phyloP scores from a whole-genome alignment of 2,797 vertebrate species.

The Echiichthys vipera region DNA sequence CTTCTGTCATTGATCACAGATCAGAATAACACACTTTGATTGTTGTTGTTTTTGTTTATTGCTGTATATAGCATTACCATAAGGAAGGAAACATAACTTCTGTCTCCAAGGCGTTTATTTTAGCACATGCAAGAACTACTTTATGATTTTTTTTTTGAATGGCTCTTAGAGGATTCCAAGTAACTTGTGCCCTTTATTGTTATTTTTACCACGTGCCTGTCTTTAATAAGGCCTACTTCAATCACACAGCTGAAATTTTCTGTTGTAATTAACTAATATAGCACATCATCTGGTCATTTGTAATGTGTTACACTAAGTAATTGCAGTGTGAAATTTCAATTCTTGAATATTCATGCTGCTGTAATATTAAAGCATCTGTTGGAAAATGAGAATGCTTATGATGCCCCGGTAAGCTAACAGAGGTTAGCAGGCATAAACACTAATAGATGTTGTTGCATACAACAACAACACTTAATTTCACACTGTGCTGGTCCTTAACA shows the following conservation, averaged over 20 bases:
- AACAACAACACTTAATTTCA: constrained; percentile 76
- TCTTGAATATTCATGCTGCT: constrained; percentile 54
- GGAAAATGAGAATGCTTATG: constrained; percentile 42
- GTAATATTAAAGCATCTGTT: constrained; percentile 49
- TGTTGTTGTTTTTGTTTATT: constrained; percentile 11
- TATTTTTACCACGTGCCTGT: not conserved
- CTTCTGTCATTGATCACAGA: constrained; percentile 34
- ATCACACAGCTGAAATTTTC: constrained; percentile 12
- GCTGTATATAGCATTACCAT: constrained; percentile 2
- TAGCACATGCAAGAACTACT: not conserved
- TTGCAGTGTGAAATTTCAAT: constrained; percentile 19
- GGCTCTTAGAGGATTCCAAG: not conserved
- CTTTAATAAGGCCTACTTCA: not conserved
- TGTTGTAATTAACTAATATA: not conserved
- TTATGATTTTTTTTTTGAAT: not conserved
- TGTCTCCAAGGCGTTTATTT: not conserved
- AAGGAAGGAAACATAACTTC: not conserved
- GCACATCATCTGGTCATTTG: constrained; percentile 20
- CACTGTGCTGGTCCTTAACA: constrained; percentile 72
- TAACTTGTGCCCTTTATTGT: too few species aligned
- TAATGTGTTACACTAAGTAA: constrained; percentile 19
- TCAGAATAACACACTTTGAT: constrained; percentile 3
- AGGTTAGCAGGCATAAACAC: constrained; percentile 60
- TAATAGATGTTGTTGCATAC: constrained; percentile 56
- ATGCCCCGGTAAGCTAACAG: constrained; percentile 65